phyloP scores from a whole-genome alignment of 2,888 invertebrate genomes.

The Melanchra persicariae region DNA sequence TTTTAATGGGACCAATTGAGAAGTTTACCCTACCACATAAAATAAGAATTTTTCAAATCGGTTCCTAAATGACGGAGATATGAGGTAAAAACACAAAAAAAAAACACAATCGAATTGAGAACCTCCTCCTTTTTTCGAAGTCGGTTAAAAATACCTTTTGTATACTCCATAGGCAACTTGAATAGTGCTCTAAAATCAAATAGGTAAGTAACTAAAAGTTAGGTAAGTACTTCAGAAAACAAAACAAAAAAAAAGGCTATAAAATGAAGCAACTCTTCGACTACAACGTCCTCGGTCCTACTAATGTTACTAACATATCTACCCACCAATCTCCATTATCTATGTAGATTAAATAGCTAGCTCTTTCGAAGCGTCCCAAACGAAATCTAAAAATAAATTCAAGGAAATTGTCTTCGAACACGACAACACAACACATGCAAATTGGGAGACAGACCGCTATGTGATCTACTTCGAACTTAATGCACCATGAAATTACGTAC shows the following conservation, averaged over 20 bases:
- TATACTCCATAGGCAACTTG: no score
- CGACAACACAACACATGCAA: constrained; percentile 75
- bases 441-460: constrained; percentile 73
- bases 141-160: no score
- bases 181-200: no score
- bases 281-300: neutral
- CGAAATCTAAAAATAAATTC: constrained; percentile 64
- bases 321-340: constrained; percentile 60
- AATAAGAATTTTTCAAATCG: no score
- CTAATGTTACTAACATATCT: constrained; percentile 42
- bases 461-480: constrained; percentile 85
- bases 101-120: no score
- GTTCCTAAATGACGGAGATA: no score
- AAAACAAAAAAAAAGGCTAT: constrained; percentile 1
- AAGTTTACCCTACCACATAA: no score
- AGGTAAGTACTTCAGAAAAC: neutral
- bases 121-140: no score
- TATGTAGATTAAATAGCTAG: constrained; percentile 67
- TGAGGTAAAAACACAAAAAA: no score
- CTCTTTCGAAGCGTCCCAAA: constrained; percentile 60
- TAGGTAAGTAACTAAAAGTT: no score
- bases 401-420: constrained; percentile 64
- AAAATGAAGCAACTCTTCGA: neutral
- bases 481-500: constrained; percentile 88
- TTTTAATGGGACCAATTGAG: no score